Percentiles rank a stretch among this genome's conserved stretches.
Conservation (phyloP, 2,888 invertebrate species). For the Tenodera sinensis region DNA sequence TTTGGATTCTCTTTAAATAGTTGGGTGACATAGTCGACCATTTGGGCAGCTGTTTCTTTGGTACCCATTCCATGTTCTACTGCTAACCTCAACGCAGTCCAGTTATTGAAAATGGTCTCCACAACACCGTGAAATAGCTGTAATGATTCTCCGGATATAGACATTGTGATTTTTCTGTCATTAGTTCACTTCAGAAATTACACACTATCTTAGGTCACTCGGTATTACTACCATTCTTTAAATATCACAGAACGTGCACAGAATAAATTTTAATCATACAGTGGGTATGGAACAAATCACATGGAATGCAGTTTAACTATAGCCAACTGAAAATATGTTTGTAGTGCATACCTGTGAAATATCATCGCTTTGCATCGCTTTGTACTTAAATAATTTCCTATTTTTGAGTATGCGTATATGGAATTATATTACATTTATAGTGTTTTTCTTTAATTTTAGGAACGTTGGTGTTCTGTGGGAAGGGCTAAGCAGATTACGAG, state of each 20-base stretch:
- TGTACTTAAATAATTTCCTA: no score
- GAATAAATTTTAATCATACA: no score
- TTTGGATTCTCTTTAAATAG: slow-evolving; percentile 45
- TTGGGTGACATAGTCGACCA: slow-evolving; percentile 60
- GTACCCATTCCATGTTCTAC: slow-evolving; percentile 74
- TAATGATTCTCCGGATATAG: background rate
- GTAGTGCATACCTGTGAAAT: background rate
- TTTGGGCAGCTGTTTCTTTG: slow-evolving; percentile 63
- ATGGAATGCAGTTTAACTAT: background rate
- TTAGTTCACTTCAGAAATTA: no score
- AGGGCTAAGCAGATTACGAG: no score
- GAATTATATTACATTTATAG: no score
- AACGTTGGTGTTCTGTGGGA: no score
- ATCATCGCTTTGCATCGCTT: background rate
- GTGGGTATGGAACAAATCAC: no score
- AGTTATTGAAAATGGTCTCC: slow-evolving; percentile 65
- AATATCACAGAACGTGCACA: no score
- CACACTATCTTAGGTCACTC: background rate
- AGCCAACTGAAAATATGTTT: background rate
- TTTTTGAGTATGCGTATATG: no score
- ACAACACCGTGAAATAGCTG: slow-evolving; percentile 59
- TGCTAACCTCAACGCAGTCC: slow-evolving; percentile 67
- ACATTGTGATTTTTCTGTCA: background rate
- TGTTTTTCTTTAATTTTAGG: no score
- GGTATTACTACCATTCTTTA: background rate